phyloP scores from a whole-genome alignment of 1,140 invertebrate genomes.

The Anoplophora glabripennis region DNA sequence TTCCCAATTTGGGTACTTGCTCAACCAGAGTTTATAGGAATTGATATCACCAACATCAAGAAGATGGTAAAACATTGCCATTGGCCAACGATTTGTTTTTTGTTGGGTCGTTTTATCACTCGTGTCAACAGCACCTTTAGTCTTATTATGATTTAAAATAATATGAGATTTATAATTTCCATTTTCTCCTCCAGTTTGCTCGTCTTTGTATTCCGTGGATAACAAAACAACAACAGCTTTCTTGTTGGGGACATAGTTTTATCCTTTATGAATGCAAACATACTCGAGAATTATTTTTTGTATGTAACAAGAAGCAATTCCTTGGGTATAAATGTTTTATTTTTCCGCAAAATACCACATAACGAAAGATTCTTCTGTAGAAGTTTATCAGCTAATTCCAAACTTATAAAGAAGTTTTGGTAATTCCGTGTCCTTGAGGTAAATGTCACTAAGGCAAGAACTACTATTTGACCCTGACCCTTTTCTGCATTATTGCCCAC shows the following conservation, averaged over 20 bases:
- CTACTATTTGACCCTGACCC: too few species aligned
- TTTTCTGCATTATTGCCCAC: too few species aligned
- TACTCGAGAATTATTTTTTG: not conserved
- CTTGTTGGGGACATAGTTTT: not conserved
- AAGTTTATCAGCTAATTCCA: conserved; percentile 1
- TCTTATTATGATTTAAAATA: conserved; percentile 2
- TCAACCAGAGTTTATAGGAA: too few species aligned
- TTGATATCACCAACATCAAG: too few species aligned
- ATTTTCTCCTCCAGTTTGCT: not conserved
- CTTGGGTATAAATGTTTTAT: not conserved
- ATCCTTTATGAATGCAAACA: conserved; percentile 1
- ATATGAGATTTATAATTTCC: not conserved
- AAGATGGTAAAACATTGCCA: too few species aligned
- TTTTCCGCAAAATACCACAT: not conserved
- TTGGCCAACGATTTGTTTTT: too few species aligned
- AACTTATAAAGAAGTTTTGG: not conserved
- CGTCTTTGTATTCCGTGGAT: not conserved
- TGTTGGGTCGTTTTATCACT: not conserved
- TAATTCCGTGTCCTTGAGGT: not conserved
- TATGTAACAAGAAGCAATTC: not conserved
- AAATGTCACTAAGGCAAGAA: too few species aligned
- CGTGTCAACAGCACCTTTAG: conserved; percentile 1
- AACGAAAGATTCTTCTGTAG: conserved; percentile 1
- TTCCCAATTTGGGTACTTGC: too few species aligned
- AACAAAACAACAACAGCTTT: not conserved